These are phyloP conservation scores for Ecliptopera silaceata DNA, from an alignment of 2,888 invertebrate species.

Conservation along the genomic window DNA sequence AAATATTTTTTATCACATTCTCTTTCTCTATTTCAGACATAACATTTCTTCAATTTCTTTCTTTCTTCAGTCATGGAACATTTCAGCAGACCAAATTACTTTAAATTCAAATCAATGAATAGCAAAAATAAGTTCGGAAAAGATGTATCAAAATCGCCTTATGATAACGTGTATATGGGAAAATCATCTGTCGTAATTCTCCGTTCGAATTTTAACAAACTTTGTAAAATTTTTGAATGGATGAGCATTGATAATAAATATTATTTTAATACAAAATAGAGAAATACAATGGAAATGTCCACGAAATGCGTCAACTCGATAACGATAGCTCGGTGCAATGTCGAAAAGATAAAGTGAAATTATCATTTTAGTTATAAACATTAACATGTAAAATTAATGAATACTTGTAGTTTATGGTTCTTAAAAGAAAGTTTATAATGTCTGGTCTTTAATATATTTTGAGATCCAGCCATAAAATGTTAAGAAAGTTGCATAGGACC, in stretches of 20 bases:
- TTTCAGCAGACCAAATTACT: too few relatives aligned
- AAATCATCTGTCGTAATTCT: too few relatives aligned
- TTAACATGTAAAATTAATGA: background rate
- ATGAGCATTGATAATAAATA: background rate
- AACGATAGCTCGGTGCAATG: background rate
- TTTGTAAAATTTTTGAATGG: background rate
- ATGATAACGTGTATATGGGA: too few relatives aligned
- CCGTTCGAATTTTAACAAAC: background rate
- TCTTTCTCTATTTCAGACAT: too few relatives aligned
- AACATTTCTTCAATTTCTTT: too few relatives aligned
- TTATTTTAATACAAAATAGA: slow-evolving; percentile 1
- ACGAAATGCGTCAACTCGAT: background rate
- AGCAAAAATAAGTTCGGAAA: too few relatives aligned
- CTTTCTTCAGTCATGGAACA: too few relatives aligned
- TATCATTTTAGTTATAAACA: background rate
- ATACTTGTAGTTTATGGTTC: background rate
- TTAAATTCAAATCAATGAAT: too few relatives aligned
- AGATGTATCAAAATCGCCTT: too few relatives aligned
- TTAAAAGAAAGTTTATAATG: background rate
- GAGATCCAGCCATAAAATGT: background rate
- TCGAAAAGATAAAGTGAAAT: slow-evolving; percentile 7
- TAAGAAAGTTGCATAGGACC: background rate
- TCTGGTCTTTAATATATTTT: background rate
- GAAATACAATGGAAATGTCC: slow-evolving; percentile 6
- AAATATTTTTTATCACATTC: too few relatives aligned